Evolutionary conservation across 2,797 vertebrate species (phyloP).

Genomic region (Hydrolagus colliei): DNA sequence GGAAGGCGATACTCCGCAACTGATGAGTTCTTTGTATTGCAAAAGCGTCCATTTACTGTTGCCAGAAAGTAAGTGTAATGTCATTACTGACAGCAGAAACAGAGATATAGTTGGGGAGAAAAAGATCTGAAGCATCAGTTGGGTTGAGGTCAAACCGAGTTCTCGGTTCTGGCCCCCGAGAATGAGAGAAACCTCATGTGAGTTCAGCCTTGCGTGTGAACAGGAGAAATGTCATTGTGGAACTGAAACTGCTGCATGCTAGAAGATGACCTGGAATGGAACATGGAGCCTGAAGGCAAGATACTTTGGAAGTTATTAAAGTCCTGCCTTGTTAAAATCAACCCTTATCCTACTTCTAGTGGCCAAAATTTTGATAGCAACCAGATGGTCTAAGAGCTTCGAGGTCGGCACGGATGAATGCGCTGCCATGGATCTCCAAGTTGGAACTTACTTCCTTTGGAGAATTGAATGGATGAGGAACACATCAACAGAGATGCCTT

Average conservation of each 20-base stretch:
- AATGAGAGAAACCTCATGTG: neutral
- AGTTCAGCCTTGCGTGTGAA: neutral
- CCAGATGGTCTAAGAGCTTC: neutral
- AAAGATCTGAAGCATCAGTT: neutral
- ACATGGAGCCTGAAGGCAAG: neutral
- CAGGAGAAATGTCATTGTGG: neutral
- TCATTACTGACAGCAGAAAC: slow-evolving; percentile 9
- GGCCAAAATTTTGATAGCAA: neutral
- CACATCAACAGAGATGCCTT: neutral
- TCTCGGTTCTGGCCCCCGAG: neutral
- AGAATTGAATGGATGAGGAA: neutral
- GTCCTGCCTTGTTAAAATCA: neutral
- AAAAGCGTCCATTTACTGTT: neutral
- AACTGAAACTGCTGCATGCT: neutral
- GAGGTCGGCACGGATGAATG: neutral
- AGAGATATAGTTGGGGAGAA: neutral
- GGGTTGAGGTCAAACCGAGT: neutral
- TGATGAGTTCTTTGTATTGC: slow-evolving; percentile 13
- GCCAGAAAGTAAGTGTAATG: slow-evolving; percentile 8
- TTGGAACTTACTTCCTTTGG: neutral
- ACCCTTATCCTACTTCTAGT: no score
- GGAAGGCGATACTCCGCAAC: slow-evolving; percentile 15
- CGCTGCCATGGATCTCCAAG: neutral
- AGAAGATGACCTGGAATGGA: neutral
- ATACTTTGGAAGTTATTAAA: neutral